Percentiles rank a stretch among this genome's conserved stretches.
Conservation (phyloP, 1,140 invertebrate genomes). For the Bicyclus anynana region DNA sequence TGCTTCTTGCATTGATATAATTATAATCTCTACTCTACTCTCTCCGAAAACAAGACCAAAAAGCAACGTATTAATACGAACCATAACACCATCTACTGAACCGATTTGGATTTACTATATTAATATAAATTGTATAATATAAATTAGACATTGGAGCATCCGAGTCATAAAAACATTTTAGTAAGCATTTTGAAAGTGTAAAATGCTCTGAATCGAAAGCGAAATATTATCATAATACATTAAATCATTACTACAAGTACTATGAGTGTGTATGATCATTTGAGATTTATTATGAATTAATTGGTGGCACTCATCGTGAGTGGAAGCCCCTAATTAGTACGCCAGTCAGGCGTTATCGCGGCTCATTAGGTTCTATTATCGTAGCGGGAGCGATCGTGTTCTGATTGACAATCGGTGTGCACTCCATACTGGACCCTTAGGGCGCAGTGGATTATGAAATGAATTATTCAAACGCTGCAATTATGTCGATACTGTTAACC, state of each 20-base stretch:
- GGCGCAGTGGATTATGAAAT: slow-evolving; percentile 26
- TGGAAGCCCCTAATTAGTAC: slow-evolving; percentile 49
- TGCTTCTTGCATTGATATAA: too few species aligned
- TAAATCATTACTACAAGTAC: too few species aligned
- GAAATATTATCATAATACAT: background rate
- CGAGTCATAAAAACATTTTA: too few species aligned
- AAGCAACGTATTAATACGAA: too few species aligned
- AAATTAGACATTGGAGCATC: too few species aligned
- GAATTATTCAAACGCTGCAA: slow-evolving; percentile 35
- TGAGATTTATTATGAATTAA: slow-evolving; percentile 15
- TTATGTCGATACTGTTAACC: slow-evolving; percentile 32
- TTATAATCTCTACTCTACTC: too few species aligned
- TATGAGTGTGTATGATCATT: background rate
- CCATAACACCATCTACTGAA: too few species aligned
- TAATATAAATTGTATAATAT: too few species aligned
- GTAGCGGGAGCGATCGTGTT: slow-evolving; percentile 40
- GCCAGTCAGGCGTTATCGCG: slow-evolving; percentile 30
- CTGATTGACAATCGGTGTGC: slow-evolving; percentile 37
- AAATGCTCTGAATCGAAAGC: background rate
- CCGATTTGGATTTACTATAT: too few species aligned
- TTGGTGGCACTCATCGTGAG: slow-evolving; percentile 38
- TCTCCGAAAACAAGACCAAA: too few species aligned
- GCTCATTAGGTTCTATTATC: slow-evolving; percentile 58
- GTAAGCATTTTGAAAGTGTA: too few species aligned
- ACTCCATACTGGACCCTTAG: slow-evolving; percentile 32